These are phyloP conservation scores for Etheostoma perlongum DNA, from an alignment of 2,797 vertebrate genomes.

Conservation along the genomic window DNA sequence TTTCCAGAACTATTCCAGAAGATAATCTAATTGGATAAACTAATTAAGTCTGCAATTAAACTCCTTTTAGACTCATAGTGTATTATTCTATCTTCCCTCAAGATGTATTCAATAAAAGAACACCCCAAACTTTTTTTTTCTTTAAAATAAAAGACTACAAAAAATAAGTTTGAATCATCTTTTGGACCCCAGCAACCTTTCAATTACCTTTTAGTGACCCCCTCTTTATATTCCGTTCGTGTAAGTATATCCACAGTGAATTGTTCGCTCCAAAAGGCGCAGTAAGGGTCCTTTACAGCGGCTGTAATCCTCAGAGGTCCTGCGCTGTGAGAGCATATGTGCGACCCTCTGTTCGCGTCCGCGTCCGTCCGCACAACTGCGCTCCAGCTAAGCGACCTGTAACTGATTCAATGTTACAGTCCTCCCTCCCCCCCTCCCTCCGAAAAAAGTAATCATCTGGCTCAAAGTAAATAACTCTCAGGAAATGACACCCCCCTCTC, in stretches of 20 bases:
- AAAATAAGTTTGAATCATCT: slow-evolving; percentile 22
- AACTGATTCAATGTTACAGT: slow-evolving; percentile 96
- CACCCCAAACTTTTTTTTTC: slow-evolving; percentile 1
- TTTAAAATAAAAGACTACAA: slow-evolving; percentile 10
- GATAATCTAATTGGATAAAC: slow-evolving; percentile 8
- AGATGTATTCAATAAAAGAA: not conserved
- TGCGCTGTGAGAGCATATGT: slow-evolving; percentile 78
- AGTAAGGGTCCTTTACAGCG: slow-evolving; percentile 65
- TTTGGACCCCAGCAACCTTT: slow-evolving; percentile 62
- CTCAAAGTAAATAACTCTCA: slow-evolving; percentile 97
- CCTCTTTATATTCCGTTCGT: slow-evolving; percentile 72
- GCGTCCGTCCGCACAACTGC: slow-evolving; percentile 85
- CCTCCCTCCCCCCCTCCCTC: slow-evolving; percentile 84
- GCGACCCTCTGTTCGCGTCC: slow-evolving; percentile 81
- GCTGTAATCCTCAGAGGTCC: slow-evolving; percentile 80
- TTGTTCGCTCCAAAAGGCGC: slow-evolving; percentile 61
- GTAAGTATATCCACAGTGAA: slow-evolving; percentile 79
- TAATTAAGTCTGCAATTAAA: slow-evolving; percentile 43
- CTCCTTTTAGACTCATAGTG: not conserved
- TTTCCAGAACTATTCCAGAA: not conserved
- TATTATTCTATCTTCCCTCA: not conserved
- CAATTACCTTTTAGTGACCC: slow-evolving; percentile 81
- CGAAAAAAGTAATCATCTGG: slow-evolving; percentile 91
- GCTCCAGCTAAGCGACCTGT: slow-evolving; percentile 89
- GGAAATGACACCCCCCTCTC: slow-evolving; percentile 88